Conservation (phyloP, 2,797 vertebrate genomes). For the Halcyon chelicuti region DNA sequence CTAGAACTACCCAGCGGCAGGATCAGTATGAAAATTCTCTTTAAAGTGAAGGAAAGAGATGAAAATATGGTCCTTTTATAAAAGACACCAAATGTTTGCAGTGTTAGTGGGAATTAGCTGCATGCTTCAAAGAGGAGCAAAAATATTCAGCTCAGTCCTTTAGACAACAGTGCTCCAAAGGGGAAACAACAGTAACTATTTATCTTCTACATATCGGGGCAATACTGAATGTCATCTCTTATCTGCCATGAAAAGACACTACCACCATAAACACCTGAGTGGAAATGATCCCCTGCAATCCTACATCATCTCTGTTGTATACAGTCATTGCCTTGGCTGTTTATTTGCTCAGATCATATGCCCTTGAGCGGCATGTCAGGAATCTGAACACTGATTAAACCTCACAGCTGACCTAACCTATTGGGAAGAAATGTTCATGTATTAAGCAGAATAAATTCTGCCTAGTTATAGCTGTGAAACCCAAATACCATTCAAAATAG, state of each 20-base stretch:
- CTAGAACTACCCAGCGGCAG: neutral
- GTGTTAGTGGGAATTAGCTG: neutral
- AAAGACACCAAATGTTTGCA: neutral
- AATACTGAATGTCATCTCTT: slow-evolving; percentile 20
- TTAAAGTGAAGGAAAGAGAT: neutral
- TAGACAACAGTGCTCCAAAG: slow-evolving; percentile 16
- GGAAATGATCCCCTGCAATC: slow-evolving; percentile 55
- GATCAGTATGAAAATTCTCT: neutral
- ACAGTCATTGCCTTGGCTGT: slow-evolving; percentile 35
- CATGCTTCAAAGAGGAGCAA: neutral
- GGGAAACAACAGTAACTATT: slow-evolving; percentile 15
- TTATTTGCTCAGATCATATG: slow-evolving; percentile 52
- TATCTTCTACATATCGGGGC: slow-evolving; percentile 5
- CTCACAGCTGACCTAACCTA: slow-evolving; percentile 66
- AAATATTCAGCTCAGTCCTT: neutral
- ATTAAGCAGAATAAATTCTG: slow-evolving; percentile 16
- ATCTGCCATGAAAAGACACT: slow-evolving; percentile 56
- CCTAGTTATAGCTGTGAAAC: slow-evolving; percentile 10
- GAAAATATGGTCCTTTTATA: neutral
- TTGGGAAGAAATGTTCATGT: slow-evolving; percentile 48
- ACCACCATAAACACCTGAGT: slow-evolving; percentile 56
- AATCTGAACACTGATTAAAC: slow-evolving; percentile 63
- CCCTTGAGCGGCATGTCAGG: slow-evolving; percentile 47
- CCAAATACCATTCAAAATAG: slow-evolving; percentile 9
- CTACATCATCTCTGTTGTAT: slow-evolving; percentile 18